phyloP scores from a whole-genome alignment of 2,888 invertebrate genomes.

The Meteorus colon region DNA sequence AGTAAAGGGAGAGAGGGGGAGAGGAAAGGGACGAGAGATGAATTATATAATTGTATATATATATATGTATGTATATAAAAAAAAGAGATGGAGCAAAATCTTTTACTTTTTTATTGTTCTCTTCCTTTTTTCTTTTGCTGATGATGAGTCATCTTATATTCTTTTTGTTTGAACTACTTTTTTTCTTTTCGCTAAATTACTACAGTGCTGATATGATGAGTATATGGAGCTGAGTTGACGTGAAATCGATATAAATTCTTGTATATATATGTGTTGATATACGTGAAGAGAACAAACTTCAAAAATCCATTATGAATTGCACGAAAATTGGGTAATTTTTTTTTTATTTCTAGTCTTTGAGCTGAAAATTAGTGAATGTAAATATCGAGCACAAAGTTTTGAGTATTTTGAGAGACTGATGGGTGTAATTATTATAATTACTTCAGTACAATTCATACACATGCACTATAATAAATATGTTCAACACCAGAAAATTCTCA shows the following conservation, averaged over 20 bases:
- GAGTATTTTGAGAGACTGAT: too few relatives aligned
- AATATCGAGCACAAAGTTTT: too few relatives aligned
- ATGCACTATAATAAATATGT: too few relatives aligned
- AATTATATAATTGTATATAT: slow-evolving; percentile 21
- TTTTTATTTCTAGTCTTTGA: too few relatives aligned
- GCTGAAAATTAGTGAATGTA: too few relatives aligned
- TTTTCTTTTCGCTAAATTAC: slow-evolving; percentile 44
- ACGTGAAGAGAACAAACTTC: too few relatives aligned
- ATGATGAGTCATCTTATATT: background rate
- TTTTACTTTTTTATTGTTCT: slow-evolving; percentile 23
- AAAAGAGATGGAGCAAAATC: slow-evolving; percentile 35
- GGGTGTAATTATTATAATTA: too few relatives aligned
- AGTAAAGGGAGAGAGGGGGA: slow-evolving; percentile 37
- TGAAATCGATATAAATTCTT: slow-evolving; percentile 42
- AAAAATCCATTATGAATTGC: too few relatives aligned
- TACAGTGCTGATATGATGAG: slow-evolving; percentile 39
- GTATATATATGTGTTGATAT: too few relatives aligned
- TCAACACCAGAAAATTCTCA: too few relatives aligned
- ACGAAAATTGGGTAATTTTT: too few relatives aligned
- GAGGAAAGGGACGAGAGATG: slow-evolving; percentile 30
- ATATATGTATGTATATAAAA: background rate
- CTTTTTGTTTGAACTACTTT: background rate
- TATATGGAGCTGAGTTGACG: slow-evolving; percentile 40
- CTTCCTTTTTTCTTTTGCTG: background rate
- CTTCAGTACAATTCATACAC: too few relatives aligned